These are phyloP conservation scores for Mellilla xanthometata DNA, from an alignment of 2,888 invertebrate genomes.

Conservation along the genomic window DNA sequence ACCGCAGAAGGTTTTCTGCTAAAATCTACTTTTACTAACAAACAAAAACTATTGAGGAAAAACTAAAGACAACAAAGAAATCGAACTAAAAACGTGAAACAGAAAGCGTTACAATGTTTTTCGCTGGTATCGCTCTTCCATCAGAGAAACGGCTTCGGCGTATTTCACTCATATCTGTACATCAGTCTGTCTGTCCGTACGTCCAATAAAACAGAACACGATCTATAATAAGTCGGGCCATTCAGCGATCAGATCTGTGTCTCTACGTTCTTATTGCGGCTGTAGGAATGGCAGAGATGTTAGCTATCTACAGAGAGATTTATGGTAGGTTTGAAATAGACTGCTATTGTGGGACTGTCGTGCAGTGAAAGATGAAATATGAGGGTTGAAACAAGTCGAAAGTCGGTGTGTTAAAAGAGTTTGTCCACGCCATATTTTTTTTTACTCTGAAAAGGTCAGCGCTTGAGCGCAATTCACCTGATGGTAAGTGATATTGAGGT, in stretches of 20 bases:
- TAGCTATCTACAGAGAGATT: conserved; percentile 17
- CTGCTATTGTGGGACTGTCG: not conserved
- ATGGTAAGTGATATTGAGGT: too few species aligned
- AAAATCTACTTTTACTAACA: too few species aligned
- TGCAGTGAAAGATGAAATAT: not conserved
- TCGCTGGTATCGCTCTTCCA: not conserved
- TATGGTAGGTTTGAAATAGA: conserved; percentile 14
- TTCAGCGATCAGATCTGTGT: not conserved
- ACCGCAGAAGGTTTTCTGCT: too few species aligned
- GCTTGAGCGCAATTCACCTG: too few species aligned
- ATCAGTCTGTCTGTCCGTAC: not conserved
- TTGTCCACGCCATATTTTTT: too few species aligned
- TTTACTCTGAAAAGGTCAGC: too few species aligned
- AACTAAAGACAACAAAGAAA: too few species aligned
- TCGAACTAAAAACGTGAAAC: too few species aligned
- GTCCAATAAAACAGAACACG: conserved; percentile 1
- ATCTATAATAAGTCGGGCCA: not conserved
- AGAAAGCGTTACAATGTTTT: not conserved
- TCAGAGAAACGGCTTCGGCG: not conserved
- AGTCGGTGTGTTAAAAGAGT: too few species aligned
- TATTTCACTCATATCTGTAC: conserved; percentile 1
- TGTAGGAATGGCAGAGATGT: conserved; percentile 12
- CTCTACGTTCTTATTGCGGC: not conserved
- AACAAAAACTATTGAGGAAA: too few species aligned
- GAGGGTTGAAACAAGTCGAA: too few species aligned